Evolutionary conservation across 2,113 vertebrate genomes (phyloP), one percentile per base, ranked within the genome.

Genomic region (Thunnus thynnus): DNA sequence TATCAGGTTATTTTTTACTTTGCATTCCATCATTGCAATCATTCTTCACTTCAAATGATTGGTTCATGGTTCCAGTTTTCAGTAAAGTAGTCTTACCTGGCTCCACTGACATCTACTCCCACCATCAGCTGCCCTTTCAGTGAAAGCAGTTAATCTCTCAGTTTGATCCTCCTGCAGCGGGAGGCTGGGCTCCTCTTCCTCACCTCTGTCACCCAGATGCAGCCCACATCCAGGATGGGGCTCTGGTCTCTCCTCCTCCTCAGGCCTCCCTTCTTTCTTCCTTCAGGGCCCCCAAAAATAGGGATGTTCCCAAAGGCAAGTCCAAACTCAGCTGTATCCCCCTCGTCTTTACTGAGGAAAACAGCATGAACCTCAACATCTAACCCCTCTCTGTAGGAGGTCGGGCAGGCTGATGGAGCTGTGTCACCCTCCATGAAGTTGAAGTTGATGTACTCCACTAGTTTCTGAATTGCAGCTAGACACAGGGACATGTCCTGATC

Each of bases 111-210:
- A 1, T 99, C 97, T 3, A 99, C 98, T 0, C 98, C 98, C 0
- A 99, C 97, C 98, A 99, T 99, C 74, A 99, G 91, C 87, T 99
- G 98, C 0, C 97, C 98, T 0, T 99, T 99, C 74, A 99, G 93
- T 2, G 97, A 99, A n/a, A 99, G 95, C 82, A 99, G 91, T 86
- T 99, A 98, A 0, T 99, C 98, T 17, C 97, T 95, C 48, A 99
- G 95, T 22, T 96, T 96, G 78, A 99, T 97, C 58, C 94, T 95
- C 13, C 96, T 97, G 0, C 96, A 98, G 72, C 91, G 93, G 1
- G 97, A 96, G 0, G 97, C 97, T 0, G 97, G 96, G 90, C 98
- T 99, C 88, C 92, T 96, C 93, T 97, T 99, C 92, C 95, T 96
- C 87, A 99, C 94, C 85, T 99, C 98, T 0, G 97, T 99, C 82